Percentiles rank a stretch among this genome's conserved stretches.
phyloP scores from a whole-genome alignment of 2,797 vertebrate species.

The Leptoclinus maculatus region DNA sequence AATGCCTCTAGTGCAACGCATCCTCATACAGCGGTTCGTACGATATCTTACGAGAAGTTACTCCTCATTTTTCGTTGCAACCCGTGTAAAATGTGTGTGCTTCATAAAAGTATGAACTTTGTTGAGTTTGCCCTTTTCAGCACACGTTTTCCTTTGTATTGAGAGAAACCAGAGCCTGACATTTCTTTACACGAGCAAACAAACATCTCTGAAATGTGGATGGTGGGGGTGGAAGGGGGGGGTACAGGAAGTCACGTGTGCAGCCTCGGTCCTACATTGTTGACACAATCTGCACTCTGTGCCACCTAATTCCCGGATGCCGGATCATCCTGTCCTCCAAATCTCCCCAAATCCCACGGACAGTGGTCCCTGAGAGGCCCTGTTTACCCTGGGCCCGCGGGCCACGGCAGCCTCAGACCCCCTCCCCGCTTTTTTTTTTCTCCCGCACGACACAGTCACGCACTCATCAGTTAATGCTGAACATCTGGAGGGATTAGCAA shows the following conservation, averaged over 20 bases:
- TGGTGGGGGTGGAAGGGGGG: background rate
- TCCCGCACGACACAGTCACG: slow-evolving; percentile 72
- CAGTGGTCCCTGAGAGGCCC: slow-evolving; percentile 80
- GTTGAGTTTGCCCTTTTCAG: background rate
- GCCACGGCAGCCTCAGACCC: slow-evolving; percentile 55
- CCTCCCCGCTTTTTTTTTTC: slow-evolving; percentile 46
- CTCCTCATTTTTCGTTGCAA: too few relatives aligned
- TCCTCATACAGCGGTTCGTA: too few relatives aligned
- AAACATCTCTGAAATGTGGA: slow-evolving; percentile 61
- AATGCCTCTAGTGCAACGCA: background rate
- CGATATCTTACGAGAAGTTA: too few relatives aligned
- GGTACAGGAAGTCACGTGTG: slow-evolving; percentile 41
- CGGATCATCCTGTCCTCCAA: slow-evolving; percentile 80
- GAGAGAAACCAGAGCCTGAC: slow-evolving; percentile 30
- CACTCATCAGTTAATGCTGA: slow-evolving; percentile 86
- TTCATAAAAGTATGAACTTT: background rate
- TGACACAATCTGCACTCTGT: slow-evolving; percentile 76
- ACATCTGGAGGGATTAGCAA: slow-evolving; percentile 88
- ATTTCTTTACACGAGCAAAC: slow-evolving; percentile 54
- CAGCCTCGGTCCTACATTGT: slow-evolving; percentile 64
- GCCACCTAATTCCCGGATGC: slow-evolving; percentile 81
- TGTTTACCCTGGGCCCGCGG: slow-evolving; percentile 72
- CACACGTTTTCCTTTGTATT: background rate
- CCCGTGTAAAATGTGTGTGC: too few relatives aligned
- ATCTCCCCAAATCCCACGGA: slow-evolving; percentile 80